Evolutionary conservation across 2,888 invertebrate species (phyloP).

Genomic region (Mycalesis mineus): DNA sequence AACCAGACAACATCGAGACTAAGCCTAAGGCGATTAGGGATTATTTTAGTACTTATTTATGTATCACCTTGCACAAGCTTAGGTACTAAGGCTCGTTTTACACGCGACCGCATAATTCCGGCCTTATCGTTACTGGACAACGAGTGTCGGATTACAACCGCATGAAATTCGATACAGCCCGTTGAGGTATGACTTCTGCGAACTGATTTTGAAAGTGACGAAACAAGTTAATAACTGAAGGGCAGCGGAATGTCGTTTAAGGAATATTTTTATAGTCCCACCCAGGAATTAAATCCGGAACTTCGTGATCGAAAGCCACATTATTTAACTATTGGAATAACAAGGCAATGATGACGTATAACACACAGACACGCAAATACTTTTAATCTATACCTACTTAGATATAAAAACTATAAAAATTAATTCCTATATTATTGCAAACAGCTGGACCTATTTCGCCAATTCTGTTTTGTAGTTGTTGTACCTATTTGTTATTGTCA

Average conservation of each 20-base stretch:
- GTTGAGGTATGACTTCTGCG: slow-evolving; percentile 22
- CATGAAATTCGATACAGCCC: slow-evolving; percentile 34
- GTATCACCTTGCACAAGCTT: slow-evolving; percentile 18
- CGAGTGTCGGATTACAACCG: slow-evolving; percentile 34
- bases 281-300: no score
- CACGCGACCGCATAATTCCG: slow-evolving; percentile 42
- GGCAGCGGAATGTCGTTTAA: no score
- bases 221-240: slow-evolving; percentile 18
- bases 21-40: slow-evolving; percentile 6
- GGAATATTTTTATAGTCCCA: background rate
- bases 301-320: no score
- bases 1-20: background rate
- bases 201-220: slow-evolving; percentile 26
- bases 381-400: no score
- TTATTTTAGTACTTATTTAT: slow-evolving; percentile 5
- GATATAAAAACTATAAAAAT: no score
- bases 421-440: no score
- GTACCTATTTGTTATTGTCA: no score
- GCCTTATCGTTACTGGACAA: slow-evolving; percentile 28
- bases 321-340: no score
- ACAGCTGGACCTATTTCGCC: no score
- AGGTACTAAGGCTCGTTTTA: slow-evolving; percentile 25
- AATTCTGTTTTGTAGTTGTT: no score
- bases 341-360: no score
- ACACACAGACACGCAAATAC: no score